Conservation (phyloP, 2,113 vertebrate species). For the Saimiri boliviensis region DNA sequence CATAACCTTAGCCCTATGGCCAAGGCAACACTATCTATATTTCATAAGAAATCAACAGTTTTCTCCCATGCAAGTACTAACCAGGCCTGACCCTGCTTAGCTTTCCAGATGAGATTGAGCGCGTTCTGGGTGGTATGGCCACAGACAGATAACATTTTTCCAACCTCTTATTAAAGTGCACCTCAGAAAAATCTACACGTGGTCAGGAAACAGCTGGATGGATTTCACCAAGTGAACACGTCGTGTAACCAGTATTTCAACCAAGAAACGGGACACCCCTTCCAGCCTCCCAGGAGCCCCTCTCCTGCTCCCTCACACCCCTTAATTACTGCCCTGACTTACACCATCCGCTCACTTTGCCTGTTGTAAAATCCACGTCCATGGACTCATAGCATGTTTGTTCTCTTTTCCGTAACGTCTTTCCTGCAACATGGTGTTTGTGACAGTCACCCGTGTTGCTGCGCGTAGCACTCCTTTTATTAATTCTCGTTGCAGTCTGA, state of each 20-base stretch:
- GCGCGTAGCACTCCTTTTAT: accelerated
- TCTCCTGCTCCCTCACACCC: neutral
- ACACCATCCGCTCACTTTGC: neutral
- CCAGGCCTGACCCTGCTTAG: no score
- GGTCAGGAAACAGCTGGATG: neutral
- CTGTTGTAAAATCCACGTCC: neutral
- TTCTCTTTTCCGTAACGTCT: neutral
- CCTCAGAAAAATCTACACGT: neutral
- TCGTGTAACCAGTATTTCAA: neutral
- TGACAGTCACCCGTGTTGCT: neutral
- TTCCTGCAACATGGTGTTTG: neutral
- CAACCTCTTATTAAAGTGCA: neutral
- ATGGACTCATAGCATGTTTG: neutral
- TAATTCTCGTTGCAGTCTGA: accelerated
- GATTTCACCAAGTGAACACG: neutral
- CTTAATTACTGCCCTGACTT: neutral
- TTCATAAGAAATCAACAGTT: neutral
- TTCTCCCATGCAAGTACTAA: no score
- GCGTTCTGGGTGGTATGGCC: no score
- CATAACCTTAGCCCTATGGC: neutral
- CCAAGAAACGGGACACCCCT: no score
- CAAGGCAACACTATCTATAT: neutral
- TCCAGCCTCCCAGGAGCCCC: neutral
- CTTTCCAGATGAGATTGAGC: no score
- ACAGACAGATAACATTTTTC: neutral